Evolutionary conservation across 2,113 vertebrate species (phyloP), one percentile per base, ranked within the genome.

Genomic region (Chinchilla lanigera): DNA sequence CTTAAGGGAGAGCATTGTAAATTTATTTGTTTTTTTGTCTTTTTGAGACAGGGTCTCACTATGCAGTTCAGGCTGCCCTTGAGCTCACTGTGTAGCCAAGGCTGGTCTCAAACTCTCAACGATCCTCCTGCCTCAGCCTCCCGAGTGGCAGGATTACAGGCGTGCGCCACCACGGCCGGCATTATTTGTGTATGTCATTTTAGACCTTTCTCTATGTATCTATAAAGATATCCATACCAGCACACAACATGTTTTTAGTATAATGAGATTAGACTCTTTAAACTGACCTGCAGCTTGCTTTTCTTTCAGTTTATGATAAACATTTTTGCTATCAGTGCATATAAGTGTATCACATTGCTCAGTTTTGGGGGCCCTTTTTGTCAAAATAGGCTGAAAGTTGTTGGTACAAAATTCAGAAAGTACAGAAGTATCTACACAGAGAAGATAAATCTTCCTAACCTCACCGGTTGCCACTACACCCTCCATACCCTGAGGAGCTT

Each of bases 361-460:
- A 92, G 63, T 89, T 89, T 58, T 30, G 22, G 10, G 24, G 71
- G 41, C 10, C 38, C 30, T 54, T 77, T 77, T 60, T 60, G 11
- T 58, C 52, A 89, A 41, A 87, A 87, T 54, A 54, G 63, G 22
- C 13, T 69, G 47, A 38, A 69, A 71, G 47, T 87, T 67, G 47
- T 52, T 35, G 69, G 73, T 77, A 84, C 2, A 88, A 83, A 82
- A 58, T 82, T 56, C 75, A 96, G 38, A 88, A 94, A 69, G 63
- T 75, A 83, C 1, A 28, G 63, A 89, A 92, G 17, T 17, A 38
- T 63, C 78, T 22, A 60, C 30, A 16, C 19, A 54, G 19, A 89
- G 30, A 84, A 12, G 13, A 61, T 60, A 92, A 84, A 73, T 54
- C 52, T 82, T 63, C 61, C 44, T 33, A 58, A 5, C 50, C 22